Evolutionary conservation across 2,888 invertebrate species (phyloP), one percentile per base, ranked within the genome.

Genomic region (Eulithis prunata): DNA sequence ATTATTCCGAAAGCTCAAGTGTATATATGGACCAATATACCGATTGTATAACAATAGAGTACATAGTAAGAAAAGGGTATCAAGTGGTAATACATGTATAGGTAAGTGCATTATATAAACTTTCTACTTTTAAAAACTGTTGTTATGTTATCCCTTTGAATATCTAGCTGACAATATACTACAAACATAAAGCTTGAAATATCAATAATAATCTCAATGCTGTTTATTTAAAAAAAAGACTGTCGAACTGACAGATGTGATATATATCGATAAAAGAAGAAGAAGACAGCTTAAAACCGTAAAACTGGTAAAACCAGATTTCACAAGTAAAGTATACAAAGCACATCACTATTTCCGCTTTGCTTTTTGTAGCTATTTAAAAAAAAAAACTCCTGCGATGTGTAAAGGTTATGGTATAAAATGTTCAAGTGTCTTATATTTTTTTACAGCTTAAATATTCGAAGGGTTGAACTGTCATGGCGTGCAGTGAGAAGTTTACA

Each of bases 1-100:
- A 84, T 86, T 85, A 83, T 62, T 86, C 82, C 83, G 83, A 88
- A 92, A 92, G 91, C 89, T 92, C 91, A 89, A 90, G 87, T 88
- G 80, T 91, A 87, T 81, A 87, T 76, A 82, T 91, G 90, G 91
- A 91, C 91, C 90, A 83, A 89, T 83, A 78, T 79, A 76, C 64
- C 64, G 61, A 79, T 76, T 77, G 74, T 83, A 78, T 78, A 78
- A 78, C 70, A 76, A 77, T 79, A 78, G 7, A 51, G 58, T 63
- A 64, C 52, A 71, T 58, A 69, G 49, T 66, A 68, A 60, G 68
- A 68, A 68, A 56, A 21, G 21, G 58, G 41, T 67, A 60, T 63
- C 45, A 52, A 63, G 52, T 60, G 47, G 56, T 56, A 60, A 68
- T 57, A 41, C 11, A 56, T 57, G 62, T 60, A 60, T n/a, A 67